Percentiles rank a stretch among this genome's conserved stretches.
These are phyloP conservation scores for Cosmia pyralina DNA, from an alignment of 2,888 invertebrate species.

Conservation along the genomic window DNA sequence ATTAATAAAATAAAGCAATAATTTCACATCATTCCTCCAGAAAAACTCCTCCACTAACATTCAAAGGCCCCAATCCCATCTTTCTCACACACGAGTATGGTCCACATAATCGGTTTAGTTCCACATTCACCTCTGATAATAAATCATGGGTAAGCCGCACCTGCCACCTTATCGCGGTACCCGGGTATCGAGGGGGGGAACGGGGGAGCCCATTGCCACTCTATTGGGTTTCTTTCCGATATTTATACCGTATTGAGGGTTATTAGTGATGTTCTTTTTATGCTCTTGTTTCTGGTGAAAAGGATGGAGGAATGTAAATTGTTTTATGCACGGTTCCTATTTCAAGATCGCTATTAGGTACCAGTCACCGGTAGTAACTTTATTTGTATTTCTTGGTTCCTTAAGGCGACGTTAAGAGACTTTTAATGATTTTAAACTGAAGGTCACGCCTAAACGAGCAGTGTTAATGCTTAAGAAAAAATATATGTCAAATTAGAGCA, in stretches of 20 bases:
- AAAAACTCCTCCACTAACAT: constrained; percentile 22
- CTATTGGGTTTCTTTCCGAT: constrained; percentile 59
- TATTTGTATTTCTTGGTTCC: no score
- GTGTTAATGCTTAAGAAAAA: no score
- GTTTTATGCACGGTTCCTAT: neutral
- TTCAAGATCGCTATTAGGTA: neutral
- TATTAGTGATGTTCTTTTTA: constrained; percentile 47
- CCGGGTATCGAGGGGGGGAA: constrained; percentile 35
- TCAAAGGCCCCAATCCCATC: constrained; percentile 18
- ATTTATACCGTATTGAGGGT: constrained; percentile 54
- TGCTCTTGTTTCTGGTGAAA: constrained; percentile 13
- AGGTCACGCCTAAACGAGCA: no score
- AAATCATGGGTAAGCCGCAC: constrained; percentile 81
- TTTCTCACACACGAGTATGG: constrained; percentile 62
- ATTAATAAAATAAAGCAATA: neutral
- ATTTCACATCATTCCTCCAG: neutral
- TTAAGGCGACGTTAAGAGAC: no score
- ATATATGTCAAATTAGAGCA: no score
- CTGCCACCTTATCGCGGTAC: constrained; percentile 73
- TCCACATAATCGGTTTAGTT: constrained; percentile 77
- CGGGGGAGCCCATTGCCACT: constrained; percentile 33
- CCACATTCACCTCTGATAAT: constrained; percentile 69
- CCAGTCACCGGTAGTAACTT: neutral
- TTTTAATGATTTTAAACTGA: no score
- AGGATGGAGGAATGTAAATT: constrained; percentile 2